Evolutionary conservation across 2,888 invertebrate genomes (phyloP).

Genomic region (Nephrotoma guestfalica): DNA sequence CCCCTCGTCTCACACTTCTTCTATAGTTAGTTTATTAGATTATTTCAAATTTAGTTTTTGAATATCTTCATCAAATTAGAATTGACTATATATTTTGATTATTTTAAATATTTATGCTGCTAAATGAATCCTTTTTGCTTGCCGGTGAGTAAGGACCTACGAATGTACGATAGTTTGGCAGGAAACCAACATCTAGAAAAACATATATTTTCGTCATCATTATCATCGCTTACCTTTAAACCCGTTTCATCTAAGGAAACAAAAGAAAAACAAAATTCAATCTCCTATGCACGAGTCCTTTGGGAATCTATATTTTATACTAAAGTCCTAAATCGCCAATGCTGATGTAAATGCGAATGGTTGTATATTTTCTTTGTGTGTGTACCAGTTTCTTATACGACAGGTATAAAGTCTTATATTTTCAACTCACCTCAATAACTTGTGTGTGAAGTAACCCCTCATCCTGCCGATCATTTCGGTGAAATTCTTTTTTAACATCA

Average conservation of each 20-base stretch:
- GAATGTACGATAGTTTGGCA: neutral
- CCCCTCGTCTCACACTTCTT: neutral
- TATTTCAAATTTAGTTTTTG: neutral
- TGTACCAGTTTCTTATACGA: neutral
- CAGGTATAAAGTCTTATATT: neutral
- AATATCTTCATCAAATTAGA: neutral
- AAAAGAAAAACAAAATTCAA: neutral
- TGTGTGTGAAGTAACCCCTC: neutral
- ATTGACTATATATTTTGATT: neutral
- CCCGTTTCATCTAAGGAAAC: neutral
- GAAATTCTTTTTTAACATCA: neutral
- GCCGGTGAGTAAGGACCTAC: neutral
- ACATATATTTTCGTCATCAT: neutral
- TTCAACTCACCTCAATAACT: neutral
- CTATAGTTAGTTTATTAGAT: neutral
- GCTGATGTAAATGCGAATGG: neutral
- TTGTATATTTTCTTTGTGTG: neutral
- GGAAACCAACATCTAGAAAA: neutral
- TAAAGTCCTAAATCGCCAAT: neutral
- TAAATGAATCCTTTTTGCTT: neutral
- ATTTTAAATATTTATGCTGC: neutral
- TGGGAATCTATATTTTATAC: neutral
- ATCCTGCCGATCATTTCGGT: neutral
- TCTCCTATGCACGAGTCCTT: neutral
- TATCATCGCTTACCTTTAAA: neutral